These are phyloP conservation scores for Melieria crassipennis DNA, from an alignment of 2,888 invertebrate genomes.

Conservation along the genomic window DNA sequence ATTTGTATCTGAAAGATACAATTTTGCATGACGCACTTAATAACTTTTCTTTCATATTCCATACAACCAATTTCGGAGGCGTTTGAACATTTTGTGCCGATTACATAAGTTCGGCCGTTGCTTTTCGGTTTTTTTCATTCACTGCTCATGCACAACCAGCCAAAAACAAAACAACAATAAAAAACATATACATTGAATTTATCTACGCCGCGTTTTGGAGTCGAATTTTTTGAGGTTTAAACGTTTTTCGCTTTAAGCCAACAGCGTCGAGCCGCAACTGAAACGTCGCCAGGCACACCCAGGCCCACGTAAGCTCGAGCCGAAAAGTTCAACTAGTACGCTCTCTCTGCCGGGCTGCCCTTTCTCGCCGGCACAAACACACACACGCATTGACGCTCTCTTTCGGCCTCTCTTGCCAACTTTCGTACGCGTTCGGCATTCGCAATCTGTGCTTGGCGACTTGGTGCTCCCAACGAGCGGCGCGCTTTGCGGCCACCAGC, in stretches of 20 bases:
- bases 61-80: not conserved
- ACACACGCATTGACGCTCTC: not conserved
- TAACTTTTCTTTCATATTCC: not conserved
- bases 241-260: conserved; percentile 26
- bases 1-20: too few relatives aligned
- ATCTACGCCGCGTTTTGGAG: not conserved
- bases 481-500: too few relatives aligned
- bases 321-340: too few relatives aligned
- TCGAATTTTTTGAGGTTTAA: not conserved
- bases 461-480: too few relatives aligned
- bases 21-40: not conserved
- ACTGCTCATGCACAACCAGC: too few relatives aligned
- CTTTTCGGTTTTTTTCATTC: not conserved
- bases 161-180: too few relatives aligned
- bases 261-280: conserved; percentile 24
- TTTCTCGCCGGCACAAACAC: conserved; percentile 1
- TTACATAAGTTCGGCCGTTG: not conserved
- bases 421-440: too few relatives aligned
- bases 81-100: not conserved
- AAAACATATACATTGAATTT: not conserved
- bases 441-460: too few relatives aligned
- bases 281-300: conserved; percentile 29
- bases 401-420: not conserved
- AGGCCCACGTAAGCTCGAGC: not conserved
- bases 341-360: not conserved